Conservation (phyloP, 2,888 invertebrate species). For the Gordius sp. region DNA sequence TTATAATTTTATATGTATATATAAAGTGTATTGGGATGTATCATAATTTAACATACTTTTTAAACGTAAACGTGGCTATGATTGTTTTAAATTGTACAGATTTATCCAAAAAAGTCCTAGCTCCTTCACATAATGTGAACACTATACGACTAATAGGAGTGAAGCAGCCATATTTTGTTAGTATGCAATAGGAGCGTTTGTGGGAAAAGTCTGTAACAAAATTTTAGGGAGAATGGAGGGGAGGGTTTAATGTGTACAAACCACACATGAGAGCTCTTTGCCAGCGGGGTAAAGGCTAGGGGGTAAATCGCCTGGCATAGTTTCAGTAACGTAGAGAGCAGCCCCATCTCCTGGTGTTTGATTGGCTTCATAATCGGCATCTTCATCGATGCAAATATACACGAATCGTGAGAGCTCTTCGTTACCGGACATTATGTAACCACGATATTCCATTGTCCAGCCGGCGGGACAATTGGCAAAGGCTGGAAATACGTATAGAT, state of each 20-base stretch:
- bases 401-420: neutral
- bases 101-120: too few relatives aligned
- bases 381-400: slow-evolving; percentile 12
- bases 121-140: too few relatives aligned
- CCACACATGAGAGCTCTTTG: slow-evolving; percentile 15
- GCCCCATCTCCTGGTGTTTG: slow-evolving; percentile 13
- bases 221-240: too few relatives aligned
- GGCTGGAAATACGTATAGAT: slow-evolving; percentile 1
- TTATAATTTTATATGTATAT: too few relatives aligned
- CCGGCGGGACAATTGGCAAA: slow-evolving; percentile 12
- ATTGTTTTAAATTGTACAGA: too few relatives aligned
- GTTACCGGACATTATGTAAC: slow-evolving; percentile 13
- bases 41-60: too few relatives aligned
- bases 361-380: slow-evolving; percentile 5
- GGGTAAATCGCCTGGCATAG: neutral
- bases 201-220: too few relatives aligned
- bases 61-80: too few relatives aligned
- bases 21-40: too few relatives aligned
- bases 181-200: too few relatives aligned
- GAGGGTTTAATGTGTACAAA: slow-evolving; percentile 14
- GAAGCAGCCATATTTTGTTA: too few relatives aligned
- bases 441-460: slow-evolving; percentile 11
- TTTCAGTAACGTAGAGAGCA: slow-evolving; percentile 2
- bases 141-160: too few relatives aligned
- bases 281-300: neutral